Evolutionary conservation across 1,140 invertebrate genomes (phyloP).

Genomic region (Drosophila insularis): DNA sequence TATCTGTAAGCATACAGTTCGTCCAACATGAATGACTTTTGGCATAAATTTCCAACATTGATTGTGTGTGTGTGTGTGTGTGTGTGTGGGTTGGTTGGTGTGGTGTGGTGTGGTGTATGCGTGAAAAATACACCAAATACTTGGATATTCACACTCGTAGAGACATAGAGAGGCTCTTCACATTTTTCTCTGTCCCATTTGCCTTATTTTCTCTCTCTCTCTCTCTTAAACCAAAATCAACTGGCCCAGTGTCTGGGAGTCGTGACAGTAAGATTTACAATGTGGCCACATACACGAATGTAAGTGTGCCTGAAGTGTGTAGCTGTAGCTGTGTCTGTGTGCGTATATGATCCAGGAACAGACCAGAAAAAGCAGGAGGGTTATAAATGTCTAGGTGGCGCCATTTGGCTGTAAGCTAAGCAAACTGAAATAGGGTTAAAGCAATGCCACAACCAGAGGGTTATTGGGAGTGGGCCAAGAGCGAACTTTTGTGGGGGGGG

Average conservation of each 20-base stretch:
- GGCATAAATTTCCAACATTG: constrained; percentile 68
- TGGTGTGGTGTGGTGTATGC: constrained; percentile 27
- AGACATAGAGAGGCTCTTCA: constrained; percentile 15
- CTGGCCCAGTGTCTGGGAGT: constrained; percentile 56
- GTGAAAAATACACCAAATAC: constrained; percentile 60
- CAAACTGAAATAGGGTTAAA: constrained; percentile 62
- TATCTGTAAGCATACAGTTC: constrained; percentile 33
- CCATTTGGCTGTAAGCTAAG: constrained; percentile 69
- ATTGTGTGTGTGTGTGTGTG: constrained; percentile 38
- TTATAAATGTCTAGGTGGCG: constrained; percentile 77
- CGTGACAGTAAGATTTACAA: constrained; percentile 78
- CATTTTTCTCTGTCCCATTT: neutral
- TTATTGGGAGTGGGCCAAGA: neutral
- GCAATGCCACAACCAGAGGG: constrained; percentile 29
- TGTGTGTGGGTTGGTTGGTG: neutral
- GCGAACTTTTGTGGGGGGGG: neutral
- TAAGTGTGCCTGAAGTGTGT: constrained; percentile 16
- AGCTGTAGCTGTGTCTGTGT: neutral
- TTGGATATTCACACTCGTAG: constrained; percentile 49
- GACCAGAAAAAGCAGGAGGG: constrained; percentile 32
- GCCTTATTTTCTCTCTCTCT: neutral
- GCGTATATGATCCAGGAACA: neutral
- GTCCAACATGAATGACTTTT: constrained; percentile 60
- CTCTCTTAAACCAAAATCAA: constrained; percentile 45
- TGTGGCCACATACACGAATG: constrained; percentile 59